These are phyloP conservation scores for Pristionchus pacificus DNA, from an alignment of 1,140 invertebrate genomes.

Conservation along the genomic window DNA sequence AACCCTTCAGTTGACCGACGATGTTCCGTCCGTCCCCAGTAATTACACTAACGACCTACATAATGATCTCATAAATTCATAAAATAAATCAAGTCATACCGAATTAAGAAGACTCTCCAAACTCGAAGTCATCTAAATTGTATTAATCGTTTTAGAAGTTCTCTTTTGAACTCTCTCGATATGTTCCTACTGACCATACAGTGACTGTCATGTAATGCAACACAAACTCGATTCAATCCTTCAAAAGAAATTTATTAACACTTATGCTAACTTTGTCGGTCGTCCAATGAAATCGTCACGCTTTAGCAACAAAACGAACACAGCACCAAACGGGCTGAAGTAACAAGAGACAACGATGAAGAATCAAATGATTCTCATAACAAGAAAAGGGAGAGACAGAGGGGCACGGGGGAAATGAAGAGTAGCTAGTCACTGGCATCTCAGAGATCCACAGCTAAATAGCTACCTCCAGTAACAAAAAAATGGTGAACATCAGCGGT, in stretches of 20 bases:
- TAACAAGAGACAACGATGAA: slow-evolving; percentile 8
- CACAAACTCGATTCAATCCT: background rate
- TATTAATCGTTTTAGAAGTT: background rate
- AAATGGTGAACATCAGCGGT: background rate
- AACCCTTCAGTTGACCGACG: slow-evolving; percentile 76
- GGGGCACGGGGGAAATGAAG: slow-evolving; percentile 10
- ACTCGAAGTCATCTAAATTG: slow-evolving; percentile 21
- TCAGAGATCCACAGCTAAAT: too few species aligned
- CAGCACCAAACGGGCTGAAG: background rate
- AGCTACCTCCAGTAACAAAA: background rate
- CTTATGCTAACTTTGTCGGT: background rate
- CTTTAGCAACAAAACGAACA: too few species aligned
- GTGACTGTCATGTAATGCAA: background rate
- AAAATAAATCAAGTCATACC: too few species aligned
- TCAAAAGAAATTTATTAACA: background rate
- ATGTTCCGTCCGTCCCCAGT: slow-evolving; percentile 43
- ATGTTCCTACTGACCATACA: slow-evolving; percentile 5
- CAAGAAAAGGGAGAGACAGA: slow-evolving; percentile 7
- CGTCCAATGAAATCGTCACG: background rate
- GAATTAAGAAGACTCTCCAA: slow-evolving; percentile 40
- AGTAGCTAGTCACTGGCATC: background rate
- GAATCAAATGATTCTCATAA: background rate
- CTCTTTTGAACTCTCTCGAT: slow-evolving; percentile 1
- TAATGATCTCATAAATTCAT: too few species aligned
- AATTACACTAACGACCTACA: slow-evolving; percentile 44